Evolutionary conservation across 1,140 invertebrate species (phyloP), one percentile per base, ranked within the genome.

Genomic region (Scaptomyza graminum): DNA sequence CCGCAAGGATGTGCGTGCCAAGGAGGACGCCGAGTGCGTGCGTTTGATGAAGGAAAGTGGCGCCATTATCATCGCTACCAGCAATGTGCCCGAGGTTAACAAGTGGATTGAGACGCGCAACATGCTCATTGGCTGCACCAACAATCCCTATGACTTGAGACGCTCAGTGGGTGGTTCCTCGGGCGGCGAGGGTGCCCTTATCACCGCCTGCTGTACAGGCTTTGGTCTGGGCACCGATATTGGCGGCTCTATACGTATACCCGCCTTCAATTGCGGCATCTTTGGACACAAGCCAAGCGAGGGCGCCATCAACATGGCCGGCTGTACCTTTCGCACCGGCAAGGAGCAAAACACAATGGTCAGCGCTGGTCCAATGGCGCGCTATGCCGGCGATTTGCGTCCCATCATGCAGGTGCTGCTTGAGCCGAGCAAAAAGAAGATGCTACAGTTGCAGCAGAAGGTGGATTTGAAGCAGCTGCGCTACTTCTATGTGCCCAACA

Each of bases 241-340:
- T 79, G 98, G 98, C 15, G 99, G 98, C 0, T 98, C 97, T 6
- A 96, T 97, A 47, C 94, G 99, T 49, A 98, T 99, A 93, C 98
- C 98, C 2, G 94, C 97, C 1, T 98, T 97, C 82, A 99, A 97
- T 92, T 98, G 97, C 93, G 98, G 98, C 41, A 93, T 99, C 50
- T 99, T 96, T 92, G 98, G 97, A 2, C 95, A 98, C 74, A 98
- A 99, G 90, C 95, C 97, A 4, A 96, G 96, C 7, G 93, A 94
- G 76, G 95, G 96, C 91, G 89, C 92, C 12, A 92, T 93, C 3
- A 94, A 93, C 52, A 90, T 93, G 65, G 92, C 92, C 79, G 95
- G 95, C 0, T 92, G 95, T 74, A 94, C 94, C 41, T 93, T 94
- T 31, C 92, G 95, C 60, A 92, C 92, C 2, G 93, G 94, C 12